Base-by-base conservation (phyloP, 2,797 vertebrate genomes). In the Rhinatrema bivittatum region DNA sequence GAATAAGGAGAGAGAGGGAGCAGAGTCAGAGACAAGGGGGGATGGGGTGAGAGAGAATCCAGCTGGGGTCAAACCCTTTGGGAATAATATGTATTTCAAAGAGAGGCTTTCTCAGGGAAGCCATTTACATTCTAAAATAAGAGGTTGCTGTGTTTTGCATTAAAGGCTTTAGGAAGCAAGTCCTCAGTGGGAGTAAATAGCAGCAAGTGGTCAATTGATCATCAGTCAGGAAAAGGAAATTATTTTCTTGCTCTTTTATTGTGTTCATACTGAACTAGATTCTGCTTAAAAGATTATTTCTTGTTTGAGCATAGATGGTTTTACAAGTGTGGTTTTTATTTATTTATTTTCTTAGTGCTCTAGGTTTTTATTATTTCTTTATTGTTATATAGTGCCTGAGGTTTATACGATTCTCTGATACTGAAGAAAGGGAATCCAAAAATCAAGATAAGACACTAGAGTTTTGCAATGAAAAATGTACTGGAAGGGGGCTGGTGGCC, bases 61-160 rank as follows among this genome's bases (percentile, higher is more conserved):
- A 5, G 61, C 32, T 48, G 46, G 56, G 73, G 61, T 69, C 42
- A 39, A 36, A 45, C 37, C 71, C 56, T 61, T 2, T 5, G 63
- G 56, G 68, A 70, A 55, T 42, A 55, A 50, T 43, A 13, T 35
- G 9, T 50, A 40, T 65, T 62, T 69, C 53, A 66, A 61, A 76
- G 60, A 48, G 40, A 43, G 27, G 47, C 55, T 42, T 53, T 69
- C n/a, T 58, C 51, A 47, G 31, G 33, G 43, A 22, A 24, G 36
- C 42, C 25, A 55, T 65, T 56, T 56, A 47, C 58, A 56, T 61
- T 53, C 45, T 54, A 61, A 56, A 65, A 60, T 49, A 40, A 43
- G 28, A 45, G 62, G 30, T 1, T n/a, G 29, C 30, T 57, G 9
- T 19, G 47, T 40, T 62, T 34, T 48, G 54, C 42, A 46, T 57